Evolutionary conservation across 2,113 vertebrate genomes (phyloP).

Genomic region (Lycaon pictus): DNA sequence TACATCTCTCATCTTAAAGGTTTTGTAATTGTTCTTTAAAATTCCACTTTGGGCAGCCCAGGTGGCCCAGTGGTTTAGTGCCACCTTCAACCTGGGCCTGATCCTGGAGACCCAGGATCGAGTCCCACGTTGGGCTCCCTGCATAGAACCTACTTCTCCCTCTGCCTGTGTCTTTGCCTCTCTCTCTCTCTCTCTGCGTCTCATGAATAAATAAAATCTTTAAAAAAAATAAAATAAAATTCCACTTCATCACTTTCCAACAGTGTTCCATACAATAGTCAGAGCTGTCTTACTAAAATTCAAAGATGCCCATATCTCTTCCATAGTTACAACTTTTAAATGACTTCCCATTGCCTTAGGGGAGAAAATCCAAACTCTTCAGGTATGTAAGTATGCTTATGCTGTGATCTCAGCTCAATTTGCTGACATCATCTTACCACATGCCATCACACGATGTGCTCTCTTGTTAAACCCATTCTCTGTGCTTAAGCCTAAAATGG

Average conservation of each 20-base stretch:
- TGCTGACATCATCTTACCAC: neutral
- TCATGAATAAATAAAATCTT: too few relatives aligned
- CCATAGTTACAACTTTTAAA: neutral
- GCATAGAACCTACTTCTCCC: too few relatives aligned
- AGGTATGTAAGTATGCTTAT: neutral
- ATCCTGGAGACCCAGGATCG: too few relatives aligned
- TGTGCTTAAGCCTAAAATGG: neutral
- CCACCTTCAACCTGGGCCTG: too few relatives aligned
- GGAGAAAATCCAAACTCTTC: neutral
- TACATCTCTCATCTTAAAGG: neutral
- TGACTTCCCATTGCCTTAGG: neutral
- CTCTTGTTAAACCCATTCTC: neutral
- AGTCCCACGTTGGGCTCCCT: too few relatives aligned
- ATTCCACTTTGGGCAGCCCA: neutral
- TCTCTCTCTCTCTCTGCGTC: too few relatives aligned
- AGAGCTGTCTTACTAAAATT: neutral
- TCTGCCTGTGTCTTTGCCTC: too few relatives aligned
- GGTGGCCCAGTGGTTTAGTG: too few relatives aligned
- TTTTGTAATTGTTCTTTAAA: neutral
- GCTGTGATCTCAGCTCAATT: neutral
- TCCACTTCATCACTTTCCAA: neutral
- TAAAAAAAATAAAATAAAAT: neutral
- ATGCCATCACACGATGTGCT: accelerated
- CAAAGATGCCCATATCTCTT: neutral
- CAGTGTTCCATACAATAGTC: neutral